Base-by-base conservation (phyloP, 2,113 vertebrate species). In the Zosterops borbonicus region DNA sequence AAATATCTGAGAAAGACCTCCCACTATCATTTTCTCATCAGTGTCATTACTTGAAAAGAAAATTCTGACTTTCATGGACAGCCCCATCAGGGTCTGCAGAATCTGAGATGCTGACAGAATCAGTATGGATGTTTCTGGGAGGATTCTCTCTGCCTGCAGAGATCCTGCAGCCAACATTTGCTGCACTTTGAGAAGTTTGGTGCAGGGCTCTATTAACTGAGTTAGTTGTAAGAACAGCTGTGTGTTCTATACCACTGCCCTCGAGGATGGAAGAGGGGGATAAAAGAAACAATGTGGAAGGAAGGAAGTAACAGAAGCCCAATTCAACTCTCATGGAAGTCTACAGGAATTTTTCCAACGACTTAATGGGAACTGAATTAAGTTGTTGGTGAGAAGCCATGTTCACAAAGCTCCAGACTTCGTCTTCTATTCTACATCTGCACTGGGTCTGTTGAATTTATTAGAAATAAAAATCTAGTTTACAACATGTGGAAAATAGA, bases 401-500 rank as follows among this genome's bases (percentile, higher is more conserved):
- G 33, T 81, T 63, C 63, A 75, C 50, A 94, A 64, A 74, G 59
- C 50, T 74, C 70, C 63, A 92, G 84, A 50, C 49, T 67, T 68
- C 35, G 31, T 74, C 33, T 73, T 67, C 65, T 92, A 6, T 77
- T 90, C 55, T 60, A 46, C 87, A 96, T 85, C 84, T 95, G 83
- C n/a, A 24, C 44, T 49, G 52, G 47, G 50, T 92, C 87, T 96
- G 79, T 85, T 95, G 79, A 41, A 90, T 96, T 95, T 93, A 86
- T 80, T 88, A 85, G 78, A 55, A 88, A 73, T 67, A 94, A 95
- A 89, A 70, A 16, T 70, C 39, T 68, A 74, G 67, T 47, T 94
- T 88, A 83, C 35, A 86, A 60, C 60, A 35, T 91, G 52, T 90
- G 85, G 79, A 81, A 93, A 94, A 71, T 59, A 86, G 82, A 87